Percentiles rank a stretch among this genome's conserved stretches.
These are phyloP conservation scores for Hydrotaea cyrtoneurina DNA, from an alignment of 2,888 invertebrate species.

Conservation along the genomic window DNA sequence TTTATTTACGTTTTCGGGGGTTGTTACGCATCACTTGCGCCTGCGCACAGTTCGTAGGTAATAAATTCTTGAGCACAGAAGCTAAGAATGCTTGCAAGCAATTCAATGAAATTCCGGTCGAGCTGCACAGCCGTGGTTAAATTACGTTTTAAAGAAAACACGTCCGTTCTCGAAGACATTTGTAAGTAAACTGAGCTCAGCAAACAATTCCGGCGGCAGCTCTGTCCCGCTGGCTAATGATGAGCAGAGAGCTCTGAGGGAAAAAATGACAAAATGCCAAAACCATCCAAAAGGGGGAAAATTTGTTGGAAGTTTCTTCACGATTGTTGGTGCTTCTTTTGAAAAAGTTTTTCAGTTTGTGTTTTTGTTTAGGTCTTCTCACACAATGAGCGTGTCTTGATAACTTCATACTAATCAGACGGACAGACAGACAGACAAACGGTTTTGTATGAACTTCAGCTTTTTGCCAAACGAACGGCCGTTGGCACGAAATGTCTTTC, in stretches of 20 bases:
- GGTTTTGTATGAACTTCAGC: background rate
- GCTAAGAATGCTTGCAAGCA: conserved; percentile 1
- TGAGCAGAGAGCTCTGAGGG: conserved; percentile 24
- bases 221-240: background rate
- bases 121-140: conserved; percentile 20
- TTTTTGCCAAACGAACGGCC: background rate
- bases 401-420: conserved; percentile 23
- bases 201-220: conserved; percentile 9
- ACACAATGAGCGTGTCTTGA: conserved; percentile 33
- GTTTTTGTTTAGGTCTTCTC: conserved; percentile 28
- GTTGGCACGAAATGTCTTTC: background rate
- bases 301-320: conserved; percentile 29
- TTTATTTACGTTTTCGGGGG: conserved; percentile 39
- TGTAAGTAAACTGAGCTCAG: conserved; percentile 77
- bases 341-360: conserved; percentile 33
- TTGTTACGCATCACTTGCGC: conserved; percentile 60
- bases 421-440: background rate
- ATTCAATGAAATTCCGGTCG: conserved; percentile 8
- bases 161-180: conserved; percentile 78
- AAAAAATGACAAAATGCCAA: conserved; percentile 42
- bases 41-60: background rate
- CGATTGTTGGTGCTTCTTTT: conserved; percentile 7
- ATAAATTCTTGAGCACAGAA: background rate
- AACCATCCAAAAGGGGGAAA: conserved; percentile 37
- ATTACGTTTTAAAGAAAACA: conserved; percentile 55